These are phyloP conservation scores for Synergus laeviventris DNA, from an alignment of 2,888 invertebrate genomes.

Conservation along the genomic window DNA sequence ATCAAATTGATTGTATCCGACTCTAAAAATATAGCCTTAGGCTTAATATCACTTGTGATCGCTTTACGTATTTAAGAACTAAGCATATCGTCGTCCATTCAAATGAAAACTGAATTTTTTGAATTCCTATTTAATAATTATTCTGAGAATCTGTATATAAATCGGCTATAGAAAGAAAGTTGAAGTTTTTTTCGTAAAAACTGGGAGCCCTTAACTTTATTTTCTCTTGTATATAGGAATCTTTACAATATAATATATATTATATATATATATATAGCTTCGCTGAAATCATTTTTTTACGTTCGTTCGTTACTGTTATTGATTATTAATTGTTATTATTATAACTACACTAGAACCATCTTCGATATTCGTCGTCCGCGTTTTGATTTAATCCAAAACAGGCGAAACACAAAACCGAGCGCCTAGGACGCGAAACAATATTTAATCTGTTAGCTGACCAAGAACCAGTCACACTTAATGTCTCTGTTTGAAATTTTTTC, in stretches of 20 bases:
- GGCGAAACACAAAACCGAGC: constrained; percentile 41
- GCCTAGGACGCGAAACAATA: constrained; percentile 29
- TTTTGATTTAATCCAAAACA: constrained; percentile 42
- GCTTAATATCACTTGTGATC: not conserved
- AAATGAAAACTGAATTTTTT: not conserved
- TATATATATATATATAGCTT: constrained; percentile 63
- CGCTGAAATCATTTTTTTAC: constrained; percentile 62
- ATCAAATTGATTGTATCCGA: not conserved
- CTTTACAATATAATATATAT: constrained; percentile 69
- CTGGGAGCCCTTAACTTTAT: constrained; percentile 72
- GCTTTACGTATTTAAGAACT: not conserved
- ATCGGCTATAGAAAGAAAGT: not conserved
- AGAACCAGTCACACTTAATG: constrained; percentile 47
- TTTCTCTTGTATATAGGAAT: constrained; percentile 72
- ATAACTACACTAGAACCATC: constrained; percentile 57
- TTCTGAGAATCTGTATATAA: not conserved
- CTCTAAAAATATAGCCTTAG: not conserved
- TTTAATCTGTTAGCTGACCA: constrained; percentile 27
- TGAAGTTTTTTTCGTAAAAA: constrained; percentile 66
- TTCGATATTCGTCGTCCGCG: constrained; percentile 47
- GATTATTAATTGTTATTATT: constrained; percentile 53
- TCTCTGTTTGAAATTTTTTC: not conserved
- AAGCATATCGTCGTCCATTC: not conserved
- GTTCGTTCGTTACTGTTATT: constrained; percentile 53
- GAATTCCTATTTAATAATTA: not conserved